These are phyloP conservation scores for Pomacea canaliculata DNA, from an alignment of 2,888 invertebrate species.

Conservation along the genomic window DNA sequence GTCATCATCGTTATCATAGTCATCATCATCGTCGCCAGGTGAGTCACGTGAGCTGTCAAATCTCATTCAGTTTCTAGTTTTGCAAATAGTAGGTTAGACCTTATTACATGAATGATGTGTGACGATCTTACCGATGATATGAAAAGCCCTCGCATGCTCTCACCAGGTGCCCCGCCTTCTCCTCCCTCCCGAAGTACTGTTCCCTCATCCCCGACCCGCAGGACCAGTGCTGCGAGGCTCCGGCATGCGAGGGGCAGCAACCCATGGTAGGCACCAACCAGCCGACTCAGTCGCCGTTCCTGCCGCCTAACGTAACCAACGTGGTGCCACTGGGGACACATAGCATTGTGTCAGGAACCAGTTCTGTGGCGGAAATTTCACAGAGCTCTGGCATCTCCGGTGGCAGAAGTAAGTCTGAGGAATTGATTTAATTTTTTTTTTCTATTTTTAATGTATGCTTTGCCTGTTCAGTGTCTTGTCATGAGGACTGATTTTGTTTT, in stretches of 20 bases:
- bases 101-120: no score
- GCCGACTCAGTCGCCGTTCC: slow-evolving; percentile 41
- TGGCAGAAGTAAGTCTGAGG: slow-evolving; percentile 24
- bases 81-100: no score
- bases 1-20: no score
- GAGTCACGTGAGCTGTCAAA: no score
- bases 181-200: slow-evolving; percentile 47
- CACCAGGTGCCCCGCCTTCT: slow-evolving; percentile 36
- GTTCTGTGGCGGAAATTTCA: slow-evolving; percentile 7
- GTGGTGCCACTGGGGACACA: slow-evolving; percentile 54
- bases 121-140: no score
- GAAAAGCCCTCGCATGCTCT: no score
- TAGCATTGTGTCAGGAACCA: slow-evolving; percentile 45
- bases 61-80: no score
- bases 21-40: no score
- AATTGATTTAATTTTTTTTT: background rate
- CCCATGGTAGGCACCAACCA: slow-evolving; percentile 32
- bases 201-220: slow-evolving; percentile 44
- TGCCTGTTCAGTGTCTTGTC: background rate
- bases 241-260: slow-evolving; percentile 46
- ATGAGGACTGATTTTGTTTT: background rate
- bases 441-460: background rate
- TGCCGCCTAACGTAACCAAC: slow-evolving; percentile 43
- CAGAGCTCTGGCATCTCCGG: slow-evolving; percentile 16
- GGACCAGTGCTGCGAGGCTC: slow-evolving; percentile 47